phyloP scores from a whole-genome alignment of 2,888 invertebrate species.

The Globia sparganii region DNA sequence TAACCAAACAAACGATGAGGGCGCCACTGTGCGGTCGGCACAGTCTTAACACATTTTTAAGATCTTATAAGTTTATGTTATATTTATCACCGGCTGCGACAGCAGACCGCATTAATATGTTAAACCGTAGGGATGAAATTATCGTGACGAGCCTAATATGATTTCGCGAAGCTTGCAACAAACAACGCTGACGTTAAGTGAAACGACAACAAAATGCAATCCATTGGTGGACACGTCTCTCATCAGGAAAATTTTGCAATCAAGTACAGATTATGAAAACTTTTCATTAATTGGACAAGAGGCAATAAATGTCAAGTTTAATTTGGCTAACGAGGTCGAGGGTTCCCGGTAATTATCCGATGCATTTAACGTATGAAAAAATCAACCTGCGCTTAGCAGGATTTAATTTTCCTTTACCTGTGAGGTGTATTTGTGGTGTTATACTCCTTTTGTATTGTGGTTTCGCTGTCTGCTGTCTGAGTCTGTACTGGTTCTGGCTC shows the following conservation, averaged over 20 bases:
- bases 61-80: neutral
- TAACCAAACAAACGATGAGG: too few species aligned
- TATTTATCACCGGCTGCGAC: neutral
- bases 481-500: conserved; percentile 66
- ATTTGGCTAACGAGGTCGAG: conserved; percentile 4
- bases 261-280: neutral
- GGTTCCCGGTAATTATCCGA: neutral
- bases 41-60: neutral
- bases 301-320: neutral
- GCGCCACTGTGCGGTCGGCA: too few species aligned
- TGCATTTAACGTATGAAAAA: neutral
- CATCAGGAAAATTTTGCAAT: neutral
- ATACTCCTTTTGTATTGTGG: conserved; percentile 74
- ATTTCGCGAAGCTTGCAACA: neutral
- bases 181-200: neutral
- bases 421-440: conserved; percentile 71
- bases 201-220: neutral
- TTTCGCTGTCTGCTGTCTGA: conserved; percentile 66
- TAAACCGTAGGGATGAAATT: neutral
- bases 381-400: neutral
- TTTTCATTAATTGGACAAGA: neutral
- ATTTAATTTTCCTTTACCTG: conserved; percentile 69
- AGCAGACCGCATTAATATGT: neutral
- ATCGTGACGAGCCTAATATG: neutral
- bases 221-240: neutral